Evolutionary conservation across 2,797 vertebrate species (phyloP).

Genomic region (Sebastes trivittatus): DNA sequence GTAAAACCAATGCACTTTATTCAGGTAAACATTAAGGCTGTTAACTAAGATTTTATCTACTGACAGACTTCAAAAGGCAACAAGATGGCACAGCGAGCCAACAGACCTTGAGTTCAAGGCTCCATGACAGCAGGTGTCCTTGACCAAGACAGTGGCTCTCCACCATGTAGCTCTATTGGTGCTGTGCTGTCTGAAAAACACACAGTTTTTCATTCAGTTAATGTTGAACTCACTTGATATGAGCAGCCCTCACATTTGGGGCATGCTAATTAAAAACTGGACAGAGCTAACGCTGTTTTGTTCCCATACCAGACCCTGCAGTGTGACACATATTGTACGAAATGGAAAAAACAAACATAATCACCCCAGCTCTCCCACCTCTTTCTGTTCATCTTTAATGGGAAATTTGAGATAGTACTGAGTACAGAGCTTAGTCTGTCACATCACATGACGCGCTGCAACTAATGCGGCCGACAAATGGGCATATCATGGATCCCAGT

Average conservation of each 20-base stretch:
- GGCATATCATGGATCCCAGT: constrained; percentile 77
- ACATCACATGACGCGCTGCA: constrained; percentile 83
- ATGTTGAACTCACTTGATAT: background rate
- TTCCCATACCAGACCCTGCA: background rate
- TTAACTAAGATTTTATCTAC: background rate
- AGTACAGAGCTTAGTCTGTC: constrained; percentile 82
- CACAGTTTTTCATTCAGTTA: background rate
- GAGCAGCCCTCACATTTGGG: background rate
- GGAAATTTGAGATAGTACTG: constrained; percentile 83
- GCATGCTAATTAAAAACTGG: background rate
- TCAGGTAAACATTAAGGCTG: background rate
- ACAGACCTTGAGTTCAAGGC: background rate
- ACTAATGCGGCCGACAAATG: constrained; percentile 84
- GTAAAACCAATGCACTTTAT: background rate
- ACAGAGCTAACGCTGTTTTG: background rate
- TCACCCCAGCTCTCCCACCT: constrained; percentile 25
- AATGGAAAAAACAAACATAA: constrained; percentile 54
- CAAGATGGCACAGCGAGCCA: background rate
- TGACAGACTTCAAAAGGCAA: background rate
- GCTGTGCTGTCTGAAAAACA: background rate
- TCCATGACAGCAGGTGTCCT: constrained; percentile 31
- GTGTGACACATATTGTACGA: constrained; percentile 12
- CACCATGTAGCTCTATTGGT: background rate
- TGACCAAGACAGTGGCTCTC: background rate
- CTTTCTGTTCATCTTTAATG: constrained; percentile 80